Evolutionary conservation across 2,888 invertebrate genomes (phyloP).

Genomic region (Nomada ruficornis): DNA sequence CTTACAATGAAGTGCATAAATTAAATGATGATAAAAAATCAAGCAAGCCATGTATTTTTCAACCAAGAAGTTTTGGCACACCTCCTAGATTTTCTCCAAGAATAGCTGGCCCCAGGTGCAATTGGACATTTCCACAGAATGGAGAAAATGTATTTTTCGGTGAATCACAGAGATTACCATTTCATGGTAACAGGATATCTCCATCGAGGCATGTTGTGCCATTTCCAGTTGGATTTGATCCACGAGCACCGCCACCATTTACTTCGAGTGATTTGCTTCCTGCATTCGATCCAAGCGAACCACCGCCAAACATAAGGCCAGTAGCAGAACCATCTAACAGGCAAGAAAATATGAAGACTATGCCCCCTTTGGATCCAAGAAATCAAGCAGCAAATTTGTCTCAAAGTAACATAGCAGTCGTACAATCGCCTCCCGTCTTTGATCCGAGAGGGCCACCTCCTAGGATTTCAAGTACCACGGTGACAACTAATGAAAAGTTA

Average conservation of each 20-base stretch:
- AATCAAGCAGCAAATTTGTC: slow-evolving; percentile 9
- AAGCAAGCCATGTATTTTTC: slow-evolving; percentile 26
- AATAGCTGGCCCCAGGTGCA: slow-evolving; percentile 28
- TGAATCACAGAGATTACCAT: slow-evolving; percentile 47
- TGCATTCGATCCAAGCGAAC: slow-evolving; percentile 65
- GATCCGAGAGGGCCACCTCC: slow-evolving; percentile 67
- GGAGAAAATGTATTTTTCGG: slow-evolving; percentile 41
- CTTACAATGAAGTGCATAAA: slow-evolving; percentile 34
- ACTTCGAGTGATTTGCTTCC: slow-evolving; percentile 53
- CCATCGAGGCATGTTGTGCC: slow-evolving; percentile 14
- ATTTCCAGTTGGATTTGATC: slow-evolving; percentile 44
- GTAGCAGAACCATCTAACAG: slow-evolving; percentile 14
- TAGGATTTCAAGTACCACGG: slow-evolving; percentile 10
- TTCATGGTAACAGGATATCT: slow-evolving; percentile 34
- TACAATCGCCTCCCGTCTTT: slow-evolving; percentile 69
- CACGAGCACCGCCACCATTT: slow-evolving; percentile 53
- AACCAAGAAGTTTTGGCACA: slow-evolving; percentile 29
- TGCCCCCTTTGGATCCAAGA: slow-evolving; percentile 16
- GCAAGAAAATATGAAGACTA: slow-evolving; percentile 30
- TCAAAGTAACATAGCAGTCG: slow-evolving; percentile 47
- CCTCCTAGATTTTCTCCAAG: slow-evolving; percentile 28
- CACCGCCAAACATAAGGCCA: slow-evolving; percentile 57
- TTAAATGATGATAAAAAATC: slow-evolving; percentile 12
- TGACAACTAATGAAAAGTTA: slow-evolving; percentile 29
- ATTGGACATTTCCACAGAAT: slow-evolving; percentile 44